These are phyloP conservation scores for Ophonus ardosiacus DNA, from an alignment of 2,888 invertebrate genomes.

Conservation along the genomic window DNA sequence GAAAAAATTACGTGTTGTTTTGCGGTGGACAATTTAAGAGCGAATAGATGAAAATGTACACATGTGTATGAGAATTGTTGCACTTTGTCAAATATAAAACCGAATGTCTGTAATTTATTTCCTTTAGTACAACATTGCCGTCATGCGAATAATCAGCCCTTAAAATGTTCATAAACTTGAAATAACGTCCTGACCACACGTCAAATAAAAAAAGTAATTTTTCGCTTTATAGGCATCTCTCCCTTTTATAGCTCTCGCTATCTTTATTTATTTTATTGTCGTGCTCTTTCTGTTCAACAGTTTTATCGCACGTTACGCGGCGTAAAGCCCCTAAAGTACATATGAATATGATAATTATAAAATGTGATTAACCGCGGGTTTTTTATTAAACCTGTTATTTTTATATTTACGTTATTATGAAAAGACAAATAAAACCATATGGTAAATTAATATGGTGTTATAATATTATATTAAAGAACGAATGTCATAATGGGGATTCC, in stretches of 20 bases:
- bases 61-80: too few relatives aligned
- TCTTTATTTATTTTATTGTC: constrained; percentile 23
- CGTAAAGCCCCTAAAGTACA: neutral
- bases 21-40: too few relatives aligned
- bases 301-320: constrained; percentile 1
- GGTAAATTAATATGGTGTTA: too few relatives aligned
- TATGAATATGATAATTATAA: constrained; percentile 7
- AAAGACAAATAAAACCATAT: too few relatives aligned
- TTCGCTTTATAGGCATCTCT: constrained; percentile 5
- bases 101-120: neutral
- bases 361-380: neutral
- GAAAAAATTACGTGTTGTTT: too few relatives aligned
- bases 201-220: constrained; percentile 32
- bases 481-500: too few relatives aligned
- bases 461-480: too few relatives aligned
- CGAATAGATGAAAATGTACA: too few relatives aligned
- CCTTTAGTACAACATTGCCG: neutral
- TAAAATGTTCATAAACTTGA: constrained; percentile 26
- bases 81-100: neutral
- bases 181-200: neutral
- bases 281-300: neutral
- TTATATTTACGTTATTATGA: neutral
- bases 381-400: neutral
- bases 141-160: constrained; percentile 3
- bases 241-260: neutral